These are phyloP conservation scores for Drosophila longiperda DNA, from an alignment of 2,888 invertebrate genomes.

Conservation along the genomic window DNA sequence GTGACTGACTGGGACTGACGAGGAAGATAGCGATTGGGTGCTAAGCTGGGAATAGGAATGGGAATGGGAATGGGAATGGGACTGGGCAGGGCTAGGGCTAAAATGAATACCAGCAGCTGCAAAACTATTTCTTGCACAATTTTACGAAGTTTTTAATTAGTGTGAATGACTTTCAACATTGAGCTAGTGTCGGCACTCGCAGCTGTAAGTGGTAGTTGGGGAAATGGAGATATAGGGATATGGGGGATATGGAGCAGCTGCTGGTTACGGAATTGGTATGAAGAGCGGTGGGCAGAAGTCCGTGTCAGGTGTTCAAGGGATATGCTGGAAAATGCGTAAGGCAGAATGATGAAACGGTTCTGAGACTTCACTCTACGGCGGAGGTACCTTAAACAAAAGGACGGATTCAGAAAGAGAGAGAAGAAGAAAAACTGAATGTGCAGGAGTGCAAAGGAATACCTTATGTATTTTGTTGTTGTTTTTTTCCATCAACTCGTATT, in stretches of 20 bases:
- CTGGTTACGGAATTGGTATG: conserved; percentile 4
- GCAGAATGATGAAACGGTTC: conserved; percentile 38
- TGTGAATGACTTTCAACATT: conserved; percentile 81
- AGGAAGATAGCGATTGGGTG: conserved; percentile 28
- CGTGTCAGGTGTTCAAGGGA: conserved; percentile 42
- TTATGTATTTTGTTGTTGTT: conserved; percentile 41
- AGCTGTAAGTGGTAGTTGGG: conserved; percentile 26
- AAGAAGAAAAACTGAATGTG: not conserved
- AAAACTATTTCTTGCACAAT: conserved; percentile 79
- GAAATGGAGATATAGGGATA: conserved; percentile 3
- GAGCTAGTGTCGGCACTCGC: conserved; percentile 47
- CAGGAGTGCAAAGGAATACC: conserved; percentile 32
- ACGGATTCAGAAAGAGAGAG: not conserved
- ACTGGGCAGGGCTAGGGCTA: conserved; percentile 15
- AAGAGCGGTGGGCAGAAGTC: conserved; percentile 13
- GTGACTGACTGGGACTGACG: conserved; percentile 3
- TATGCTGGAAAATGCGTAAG: conserved; percentile 67
- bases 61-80: not conserved
- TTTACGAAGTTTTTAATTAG: conserved; percentile 83
- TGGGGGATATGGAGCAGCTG: not conserved
- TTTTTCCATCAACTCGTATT: conserved; percentile 41
- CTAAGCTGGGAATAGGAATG: not conserved
- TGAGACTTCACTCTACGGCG: conserved; percentile 13
- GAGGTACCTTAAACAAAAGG: conserved; percentile 7
- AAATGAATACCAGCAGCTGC: conserved; percentile 73